Evolutionary conservation across 1,140 invertebrate genomes (phyloP).

Genomic region (Elysia chlorotica): DNA sequence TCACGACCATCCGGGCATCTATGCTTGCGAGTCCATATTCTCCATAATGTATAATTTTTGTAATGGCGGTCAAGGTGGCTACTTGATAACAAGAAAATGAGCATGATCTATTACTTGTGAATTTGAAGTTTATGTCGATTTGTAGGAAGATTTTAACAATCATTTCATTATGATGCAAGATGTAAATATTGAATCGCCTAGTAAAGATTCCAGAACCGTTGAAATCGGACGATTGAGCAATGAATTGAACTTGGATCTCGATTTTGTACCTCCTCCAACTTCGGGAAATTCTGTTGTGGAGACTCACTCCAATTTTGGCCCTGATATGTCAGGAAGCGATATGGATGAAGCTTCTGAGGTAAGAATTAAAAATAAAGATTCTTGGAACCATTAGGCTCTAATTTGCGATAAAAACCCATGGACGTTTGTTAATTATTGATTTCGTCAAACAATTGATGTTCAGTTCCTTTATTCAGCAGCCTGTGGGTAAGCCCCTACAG

Average conservation of each 20-base stretch:
- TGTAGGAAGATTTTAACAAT: slow-evolving; percentile 19
- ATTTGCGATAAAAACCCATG: no score
- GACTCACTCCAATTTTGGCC: slow-evolving; percentile 80
- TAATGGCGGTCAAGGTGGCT: slow-evolving; percentile 61
- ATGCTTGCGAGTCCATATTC: no score
- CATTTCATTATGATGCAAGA: slow-evolving; percentile 76
- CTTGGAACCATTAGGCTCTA: no score
- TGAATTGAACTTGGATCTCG: slow-evolving; percentile 41
- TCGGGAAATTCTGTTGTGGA: slow-evolving; percentile 68
- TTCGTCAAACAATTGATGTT: no score
- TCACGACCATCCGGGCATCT: slow-evolving; percentile 53
- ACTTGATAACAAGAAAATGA: slow-evolving; percentile 33
- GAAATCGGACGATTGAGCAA: slow-evolving; percentile 51
- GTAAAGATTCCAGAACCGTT: slow-evolving; percentile 61
- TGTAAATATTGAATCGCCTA: slow-evolving; percentile 76
- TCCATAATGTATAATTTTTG: slow-evolving; percentile 49
- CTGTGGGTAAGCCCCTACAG: no score
- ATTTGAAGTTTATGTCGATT: no score
- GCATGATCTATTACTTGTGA: no score
- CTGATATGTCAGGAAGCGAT: slow-evolving; percentile 88
- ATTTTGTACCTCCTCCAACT: slow-evolving; percentile 40
- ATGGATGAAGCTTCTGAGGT: slow-evolving; percentile 92
- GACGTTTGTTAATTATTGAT: no score
- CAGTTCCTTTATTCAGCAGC: no score
- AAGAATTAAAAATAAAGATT: no score